Percentiles rank a stretch among this genome's conserved stretches.
These are phyloP conservation scores for Amiota communis DNA, from an alignment of 2,888 invertebrate species.

Conservation along the genomic window DNA sequence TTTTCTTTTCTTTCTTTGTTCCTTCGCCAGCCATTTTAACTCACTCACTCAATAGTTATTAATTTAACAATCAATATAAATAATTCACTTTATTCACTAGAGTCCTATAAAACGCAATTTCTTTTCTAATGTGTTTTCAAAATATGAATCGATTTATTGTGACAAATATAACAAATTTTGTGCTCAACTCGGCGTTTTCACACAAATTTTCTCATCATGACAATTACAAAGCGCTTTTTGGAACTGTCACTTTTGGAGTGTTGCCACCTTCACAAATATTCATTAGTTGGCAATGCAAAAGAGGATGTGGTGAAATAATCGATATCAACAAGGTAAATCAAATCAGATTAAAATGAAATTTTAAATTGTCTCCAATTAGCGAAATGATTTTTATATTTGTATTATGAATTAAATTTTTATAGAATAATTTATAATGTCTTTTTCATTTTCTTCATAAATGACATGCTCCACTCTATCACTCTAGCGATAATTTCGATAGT, in stretches of 20 bases:
- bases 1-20: conserved; percentile 63
- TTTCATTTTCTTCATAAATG: no score
- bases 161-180: background rate
- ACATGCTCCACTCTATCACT: no score
- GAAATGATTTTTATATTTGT: no score
- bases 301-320: no score
- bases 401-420: no score
- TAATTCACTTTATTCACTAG: background rate
- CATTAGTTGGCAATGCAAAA: background rate
- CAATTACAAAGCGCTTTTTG: conserved; percentile 64
- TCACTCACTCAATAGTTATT: conserved; percentile 22
- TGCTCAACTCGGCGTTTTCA: conserved; percentile 33
- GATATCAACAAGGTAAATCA: no score
- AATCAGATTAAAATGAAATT: no score
- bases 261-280: conserved; percentile 25
- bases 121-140: background rate
- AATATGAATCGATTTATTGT: conserved; percentile 24
- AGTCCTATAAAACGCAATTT: conserved; percentile 29
- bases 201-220: conserved; percentile 49
- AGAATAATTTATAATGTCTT: no score
- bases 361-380: no score
- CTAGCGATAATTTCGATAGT: no score
- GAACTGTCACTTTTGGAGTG: conserved; percentile 14
- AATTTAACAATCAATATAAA: conserved; percentile 26
- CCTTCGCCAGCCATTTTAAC: conserved; percentile 66